Evolutionary conservation across 2,113 vertebrate species (phyloP).

Genomic region (Coracopsis vasa): DNA sequence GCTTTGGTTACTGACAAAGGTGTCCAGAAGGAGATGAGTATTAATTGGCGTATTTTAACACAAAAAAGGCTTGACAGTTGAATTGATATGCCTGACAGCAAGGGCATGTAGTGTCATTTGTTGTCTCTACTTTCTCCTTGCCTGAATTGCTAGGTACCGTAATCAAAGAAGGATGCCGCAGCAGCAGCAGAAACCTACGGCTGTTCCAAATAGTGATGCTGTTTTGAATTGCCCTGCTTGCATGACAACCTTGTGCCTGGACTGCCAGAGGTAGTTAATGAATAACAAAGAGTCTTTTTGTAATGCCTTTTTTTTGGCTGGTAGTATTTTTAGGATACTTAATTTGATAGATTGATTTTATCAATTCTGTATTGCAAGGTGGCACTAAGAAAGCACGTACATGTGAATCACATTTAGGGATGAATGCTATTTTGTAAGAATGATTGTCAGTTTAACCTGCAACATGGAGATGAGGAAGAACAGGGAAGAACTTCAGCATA

Average conservation of each 20-base stretch:
- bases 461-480: not conserved
- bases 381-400: not conserved
- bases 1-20: not conserved
- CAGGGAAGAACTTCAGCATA: not conserved
- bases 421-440: not conserved
- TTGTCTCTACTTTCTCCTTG: not conserved
- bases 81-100: not conserved
- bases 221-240: constrained; percentile 96
- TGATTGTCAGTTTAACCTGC: not conserved
- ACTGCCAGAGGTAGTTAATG: constrained; percentile 90
- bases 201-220: constrained; percentile 87
- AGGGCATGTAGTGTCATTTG: not conserved
- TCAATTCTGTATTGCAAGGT: not conserved
- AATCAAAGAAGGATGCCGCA: constrained; percentile 49
- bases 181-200: constrained; percentile 3
- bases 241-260: constrained; percentile 94
- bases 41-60: not conserved
- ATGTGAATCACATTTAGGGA: not conserved
- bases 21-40: not conserved
- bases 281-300: not conserved
- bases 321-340: not conserved
- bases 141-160: constrained; percentile 74
- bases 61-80: not conserved
- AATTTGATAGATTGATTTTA: not conserved
- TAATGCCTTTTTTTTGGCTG: not conserved